Percentiles rank a stretch among this genome's conserved stretches.
These are phyloP conservation scores for Benitochromis conjunctus DNA, from an alignment of 2,113 vertebrate species.

Conservation along the genomic window DNA sequence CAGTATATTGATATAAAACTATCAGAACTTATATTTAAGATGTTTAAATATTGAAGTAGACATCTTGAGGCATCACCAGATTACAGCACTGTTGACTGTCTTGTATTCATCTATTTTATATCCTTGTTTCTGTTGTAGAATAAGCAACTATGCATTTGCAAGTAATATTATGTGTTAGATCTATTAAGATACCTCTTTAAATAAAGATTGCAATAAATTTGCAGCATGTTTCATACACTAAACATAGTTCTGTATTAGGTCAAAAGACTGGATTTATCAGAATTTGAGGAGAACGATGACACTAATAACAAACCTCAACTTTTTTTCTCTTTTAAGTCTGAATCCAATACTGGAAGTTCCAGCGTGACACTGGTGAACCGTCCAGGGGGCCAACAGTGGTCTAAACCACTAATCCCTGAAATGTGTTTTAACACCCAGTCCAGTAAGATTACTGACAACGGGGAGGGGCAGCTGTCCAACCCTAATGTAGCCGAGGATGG, in stretches of 20 bases:
- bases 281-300: background rate
- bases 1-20: no score
- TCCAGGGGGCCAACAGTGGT: conserved; percentile 69
- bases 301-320: background rate
- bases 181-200: background rate
- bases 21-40: background rate
- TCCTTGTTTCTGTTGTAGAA: background rate
- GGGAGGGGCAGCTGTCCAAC: conserved; percentile 86
- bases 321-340: conserved; percentile 67
- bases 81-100: background rate
- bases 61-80: background rate
- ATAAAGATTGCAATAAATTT: background rate
- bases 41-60: background rate
- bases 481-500: conserved; percentile 87
- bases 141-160: background rate
- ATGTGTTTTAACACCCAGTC: conserved; percentile 93
- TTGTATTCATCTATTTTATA: background rate
- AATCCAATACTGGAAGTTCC: conserved; percentile 70
- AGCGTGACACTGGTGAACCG: conserved; percentile 49
- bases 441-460: conserved; percentile 57
- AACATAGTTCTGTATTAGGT: background rate
- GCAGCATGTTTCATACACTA: background rate
- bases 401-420: conserved; percentile 92
- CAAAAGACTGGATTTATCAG: background rate
- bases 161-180: background rate